Evolutionary conservation across 2,888 invertebrate species (phyloP), one percentile per base, ranked within the genome.

Genomic region (Phania funesta): DNA sequence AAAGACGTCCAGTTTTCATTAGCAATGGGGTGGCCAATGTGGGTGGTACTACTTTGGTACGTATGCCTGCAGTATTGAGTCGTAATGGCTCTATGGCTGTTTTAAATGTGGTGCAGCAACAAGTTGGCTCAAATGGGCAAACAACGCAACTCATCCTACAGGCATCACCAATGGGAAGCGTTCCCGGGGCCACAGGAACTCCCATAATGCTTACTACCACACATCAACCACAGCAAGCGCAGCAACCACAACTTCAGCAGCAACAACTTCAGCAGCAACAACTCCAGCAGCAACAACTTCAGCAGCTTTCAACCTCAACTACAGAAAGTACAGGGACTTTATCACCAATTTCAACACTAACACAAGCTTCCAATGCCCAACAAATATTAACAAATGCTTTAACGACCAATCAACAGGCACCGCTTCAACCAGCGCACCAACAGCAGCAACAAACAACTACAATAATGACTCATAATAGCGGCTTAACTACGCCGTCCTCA

Each of bases 1-100:
- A 89, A 52, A 87, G 89, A 3, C 89, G 89, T 20, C 89, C 89
- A n/a, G 89, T 89, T 13, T 89, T 89, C 73, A 89, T 89, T 4
- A 89, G 89, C 83, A 89, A 89, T 67, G 87, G 88, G 0, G 84
- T 89, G 62, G 86, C 86, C 54, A 86, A 85, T 3, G 52, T 89
- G 32, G 84, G 87, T 1, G 88, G 88, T 18, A 85, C 88, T 18
- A 87, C 89, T 11, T 88, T 89, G 67, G 88, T 89, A 2, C 87
- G 89, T 0, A 89, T 89, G 89, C 89, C 89, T 1, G 87, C 89
- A 0, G 87, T 88, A 4, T 87, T 88, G 56, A 88, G 87, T 80
- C 87, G 89, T 38, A 89, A 86, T 83, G 79, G 80, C 11, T 87
- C 89, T 29, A 89, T 89, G 89, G 86, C 89, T 16, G 88, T 89